phyloP scores from a whole-genome alignment of 1,140 invertebrate species.

The Zeugodacus cucurbitae region DNA sequence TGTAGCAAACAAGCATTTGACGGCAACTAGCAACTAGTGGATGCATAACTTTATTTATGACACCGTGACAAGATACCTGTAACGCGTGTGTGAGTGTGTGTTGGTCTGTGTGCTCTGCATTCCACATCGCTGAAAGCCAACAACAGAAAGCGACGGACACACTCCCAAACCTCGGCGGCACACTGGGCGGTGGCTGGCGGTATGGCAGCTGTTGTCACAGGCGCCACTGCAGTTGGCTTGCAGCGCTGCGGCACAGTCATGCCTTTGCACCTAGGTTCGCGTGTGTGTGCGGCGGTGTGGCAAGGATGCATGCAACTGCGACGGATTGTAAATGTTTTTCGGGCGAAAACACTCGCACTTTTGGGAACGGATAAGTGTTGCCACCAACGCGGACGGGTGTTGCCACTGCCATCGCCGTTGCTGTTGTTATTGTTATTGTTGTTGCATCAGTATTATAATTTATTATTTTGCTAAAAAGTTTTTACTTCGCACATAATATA shows the following conservation, averaged over 20 bases:
- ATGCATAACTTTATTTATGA: neutral
- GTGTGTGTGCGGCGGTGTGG: neutral
- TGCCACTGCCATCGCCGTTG: neutral
- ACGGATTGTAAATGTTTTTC: neutral
- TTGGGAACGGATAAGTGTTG: conserved; percentile 22
- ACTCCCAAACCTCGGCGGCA: neutral
- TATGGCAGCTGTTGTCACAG: neutral
- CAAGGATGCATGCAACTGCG: neutral
- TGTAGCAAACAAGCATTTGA: too few species aligned
- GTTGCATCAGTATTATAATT: conserved; percentile 11
- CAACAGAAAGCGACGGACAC: neutral
- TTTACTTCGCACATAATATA: neutral
- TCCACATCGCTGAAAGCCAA: neutral
- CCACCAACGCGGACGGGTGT: neutral
- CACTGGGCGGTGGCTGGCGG: neutral
- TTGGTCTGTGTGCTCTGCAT: neutral
- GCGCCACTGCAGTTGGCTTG: neutral
- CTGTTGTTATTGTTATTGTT: neutral
- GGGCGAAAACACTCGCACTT: neutral
- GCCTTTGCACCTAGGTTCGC: neutral
- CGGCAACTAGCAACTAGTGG: too few species aligned
- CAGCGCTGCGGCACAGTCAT: neutral
- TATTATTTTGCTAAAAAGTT: conserved; percentile 38
- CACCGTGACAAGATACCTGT: neutral
- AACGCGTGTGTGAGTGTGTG: neutral